Evolutionary conservation across 1,140 invertebrate species (phyloP), one percentile per base, ranked within the genome.

Genomic region (Lepidurus arcticus): DNA sequence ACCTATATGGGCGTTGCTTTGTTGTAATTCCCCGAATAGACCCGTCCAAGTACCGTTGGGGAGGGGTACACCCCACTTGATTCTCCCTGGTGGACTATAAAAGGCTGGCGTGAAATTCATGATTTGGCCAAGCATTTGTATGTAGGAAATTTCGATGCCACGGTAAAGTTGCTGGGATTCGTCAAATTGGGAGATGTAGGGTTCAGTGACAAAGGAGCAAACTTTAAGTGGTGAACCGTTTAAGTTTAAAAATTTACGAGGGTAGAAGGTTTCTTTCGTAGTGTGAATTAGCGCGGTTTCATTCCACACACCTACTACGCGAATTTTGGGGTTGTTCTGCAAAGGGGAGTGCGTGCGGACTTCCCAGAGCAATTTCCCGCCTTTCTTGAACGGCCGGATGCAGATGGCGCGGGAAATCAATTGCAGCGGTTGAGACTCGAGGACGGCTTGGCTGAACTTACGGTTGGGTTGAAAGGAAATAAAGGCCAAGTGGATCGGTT

Each of bases 21-120:
- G 73, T 5, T 79, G 79, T 42, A 82, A 53, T 53, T 82, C 81
- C 0, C 82, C 82, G 6, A 80, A 80, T 7, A 82, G 78, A 10
- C 82, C 82, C n/a, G 79, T 80, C 80, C 81, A 82, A 1, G 80
- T 79, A 4, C 81, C 82, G 73, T 82, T 81, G 4, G 47, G 73
- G 24, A 82, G 26, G n/a, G 77, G 76, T 7, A 79, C 76, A 10
- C 82, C 82, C 82, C 82, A 82, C 77, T 82, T 82, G 7, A 65
- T n/a, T 45, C 80, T 80, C 5, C 81, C 80, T 3, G 81, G 77
- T 16, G 81, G 81, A 16, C 76, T 79, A 43, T 74, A 47, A 42
- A 82, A 81, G 42, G 76, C 76, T 45, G 80, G 75, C 0, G 44
- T 74, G 78, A 82, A 82, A 75, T 82, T 81, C 9, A 82, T 78